Conservation (phyloP, 2,888 invertebrate genomes). For the Andrena minutula region DNA sequence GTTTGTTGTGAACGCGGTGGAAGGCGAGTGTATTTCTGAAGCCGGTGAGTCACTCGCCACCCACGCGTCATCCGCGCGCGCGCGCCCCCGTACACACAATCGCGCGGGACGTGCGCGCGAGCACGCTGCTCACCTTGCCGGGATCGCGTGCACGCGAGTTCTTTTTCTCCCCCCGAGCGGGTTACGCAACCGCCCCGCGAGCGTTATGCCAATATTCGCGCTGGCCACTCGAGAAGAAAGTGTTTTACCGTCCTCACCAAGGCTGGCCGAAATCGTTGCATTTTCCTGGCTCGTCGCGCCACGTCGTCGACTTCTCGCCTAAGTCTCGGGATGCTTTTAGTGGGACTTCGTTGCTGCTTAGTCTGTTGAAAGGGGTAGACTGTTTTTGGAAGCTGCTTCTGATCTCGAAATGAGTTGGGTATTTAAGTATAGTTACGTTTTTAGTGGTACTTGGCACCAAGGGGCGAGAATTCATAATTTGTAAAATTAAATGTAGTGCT, state of each 20-base stretch:
- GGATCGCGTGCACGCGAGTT: constrained; percentile 60
- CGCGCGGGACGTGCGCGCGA: constrained; percentile 37
- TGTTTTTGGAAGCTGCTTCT: too few species aligned
- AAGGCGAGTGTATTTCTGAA: constrained; percentile 78
- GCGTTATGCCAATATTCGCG: constrained; percentile 61
- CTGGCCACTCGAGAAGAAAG: constrained; percentile 44
- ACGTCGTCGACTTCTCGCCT: neutral
- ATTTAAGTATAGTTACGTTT: too few species aligned
- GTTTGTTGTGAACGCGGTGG: constrained; percentile 77
- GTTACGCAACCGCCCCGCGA: constrained; percentile 65
- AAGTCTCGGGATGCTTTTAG: neutral
- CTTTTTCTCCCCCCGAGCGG: constrained; percentile 8
- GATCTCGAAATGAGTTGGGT: too few species aligned
- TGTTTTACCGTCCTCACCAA: constrained; percentile 31
- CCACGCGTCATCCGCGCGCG: constrained; percentile 72
- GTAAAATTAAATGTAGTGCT: too few species aligned
- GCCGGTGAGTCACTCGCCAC: constrained; percentile 79
- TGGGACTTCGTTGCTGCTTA: too few species aligned
- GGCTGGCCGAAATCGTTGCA: constrained; percentile 22
- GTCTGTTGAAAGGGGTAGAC: too few species aligned
- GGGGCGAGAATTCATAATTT: too few species aligned
- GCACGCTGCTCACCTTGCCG: constrained; percentile 71
- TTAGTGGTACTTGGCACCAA: too few species aligned
- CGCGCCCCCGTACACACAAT: constrained; percentile 49
- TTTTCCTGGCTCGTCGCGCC: neutral